Conservation (phyloP, 2,113 vertebrate genomes). For the Pseudopodoces humilis region DNA sequence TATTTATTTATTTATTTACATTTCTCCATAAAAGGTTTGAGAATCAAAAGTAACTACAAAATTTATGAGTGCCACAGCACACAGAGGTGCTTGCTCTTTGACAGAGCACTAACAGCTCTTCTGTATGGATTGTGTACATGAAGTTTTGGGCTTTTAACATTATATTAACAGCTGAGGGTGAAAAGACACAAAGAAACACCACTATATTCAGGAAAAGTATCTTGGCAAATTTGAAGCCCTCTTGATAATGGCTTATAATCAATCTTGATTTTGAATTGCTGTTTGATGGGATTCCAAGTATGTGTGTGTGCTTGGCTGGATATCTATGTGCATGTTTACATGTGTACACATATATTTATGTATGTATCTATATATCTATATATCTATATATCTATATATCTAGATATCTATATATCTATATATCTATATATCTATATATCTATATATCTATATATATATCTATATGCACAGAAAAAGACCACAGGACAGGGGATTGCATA, state of each 20-base stretch:
- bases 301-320: neutral
- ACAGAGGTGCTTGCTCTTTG: neutral
- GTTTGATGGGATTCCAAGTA: slow-evolving; percentile 4
- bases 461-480: neutral
- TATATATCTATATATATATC: rapidly evolving
- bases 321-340: neutral
- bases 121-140: neutral
- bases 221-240: slow-evolving; percentile 5
- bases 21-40: neutral
- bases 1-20: neutral
- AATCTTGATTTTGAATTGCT: slow-evolving; percentile 5
- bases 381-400: neutral
- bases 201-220: neutral
- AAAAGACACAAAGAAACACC: neutral
- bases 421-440: no score
- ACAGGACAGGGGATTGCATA: neutral
- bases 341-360: rapidly evolving
- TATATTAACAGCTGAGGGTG: neutral
- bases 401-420: no score
- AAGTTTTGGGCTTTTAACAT: neutral
- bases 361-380: rapidly evolving
- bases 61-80: neutral
- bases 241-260: neutral
- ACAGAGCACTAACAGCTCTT: neutral
- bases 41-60: neutral